Evolutionary conservation across 2,888 invertebrate genomes (phyloP), one percentile per base, ranked within the genome.

Genomic region (Pemphredon lugubris): DNA sequence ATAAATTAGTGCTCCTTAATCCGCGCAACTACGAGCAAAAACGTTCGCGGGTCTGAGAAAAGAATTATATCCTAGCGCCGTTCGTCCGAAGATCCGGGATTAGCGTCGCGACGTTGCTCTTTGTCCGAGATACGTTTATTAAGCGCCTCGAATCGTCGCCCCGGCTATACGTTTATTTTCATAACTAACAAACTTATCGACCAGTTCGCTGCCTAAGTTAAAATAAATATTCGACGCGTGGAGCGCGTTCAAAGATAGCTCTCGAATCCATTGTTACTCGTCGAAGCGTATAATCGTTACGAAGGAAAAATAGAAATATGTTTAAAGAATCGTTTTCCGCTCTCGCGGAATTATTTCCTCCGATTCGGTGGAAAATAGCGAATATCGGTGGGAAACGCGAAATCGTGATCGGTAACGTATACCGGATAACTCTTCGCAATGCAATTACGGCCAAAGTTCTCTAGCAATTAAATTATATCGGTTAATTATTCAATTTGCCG

Each of bases 1-100:
- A 79, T 79, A 77, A 79, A 79, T 79, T 79, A 79, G 68, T 32
- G 58, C 53, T 59, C 44, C 54, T 66, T 79, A 77, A 79, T 74
- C 76, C 66, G 40, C 59, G 57, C 42, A 54, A 63, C 65, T 59
- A 44, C 45, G 59, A 34, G 37, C 51, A 77, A 72, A 75, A 78
- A 71, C 67, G 34, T 58, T n/a, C 18, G 39, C 13, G 47, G n/a
- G n/a, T n/a, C 13, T 42, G 40, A 30, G 45, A 26, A 32, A 66
- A 67, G 68, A 77, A 77, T 68, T 67, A 73, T 76, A 54, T 47
- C 51, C 48, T 45, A 20, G 58, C 18, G 20, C 57, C 34, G 64
- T 51, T 26, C 40, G 72, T 51, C 63, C 61, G 18, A 45, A 67
- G 65, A 68, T 64, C 59, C 75, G 45, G 81, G 83, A 81, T 82